phyloP scores from a whole-genome alignment of 1,140 invertebrate species.

The Lepidurus arcticus region DNA sequence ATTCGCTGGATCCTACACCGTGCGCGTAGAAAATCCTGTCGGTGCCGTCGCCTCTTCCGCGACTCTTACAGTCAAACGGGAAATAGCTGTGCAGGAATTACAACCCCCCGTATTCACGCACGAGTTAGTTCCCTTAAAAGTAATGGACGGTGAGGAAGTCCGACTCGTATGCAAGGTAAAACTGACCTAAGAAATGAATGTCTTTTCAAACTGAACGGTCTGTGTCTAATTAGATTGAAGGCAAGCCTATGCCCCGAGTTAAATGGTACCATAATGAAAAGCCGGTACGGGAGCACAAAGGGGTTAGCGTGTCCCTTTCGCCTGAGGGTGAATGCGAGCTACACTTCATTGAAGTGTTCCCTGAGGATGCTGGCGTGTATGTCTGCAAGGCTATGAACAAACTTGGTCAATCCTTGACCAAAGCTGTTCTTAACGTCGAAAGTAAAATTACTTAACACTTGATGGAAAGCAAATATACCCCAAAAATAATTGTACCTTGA shows the following conservation, averaged over 20 bases:
- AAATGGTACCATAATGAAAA: constrained; percentile 72
- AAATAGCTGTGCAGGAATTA: constrained; percentile 55
- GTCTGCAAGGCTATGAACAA: constrained; percentile 73
- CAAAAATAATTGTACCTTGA: constrained; percentile 37
- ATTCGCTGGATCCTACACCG: constrained; percentile 71
- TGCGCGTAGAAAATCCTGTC: constrained; percentile 77
- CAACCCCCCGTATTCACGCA: constrained; percentile 68
- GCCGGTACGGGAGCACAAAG: constrained; percentile 67
- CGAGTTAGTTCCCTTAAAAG: constrained; percentile 61
- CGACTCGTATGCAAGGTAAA: constrained; percentile 64
- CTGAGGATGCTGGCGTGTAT: constrained; percentile 86
- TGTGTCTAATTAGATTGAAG: constrained; percentile 48
- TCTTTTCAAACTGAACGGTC: neutral
- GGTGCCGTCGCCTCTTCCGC: constrained; percentile 79
- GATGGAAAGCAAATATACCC: constrained; percentile 28
- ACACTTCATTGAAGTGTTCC: constrained; percentile 84
- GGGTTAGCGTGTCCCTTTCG: constrained; percentile 67
- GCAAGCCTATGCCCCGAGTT: constrained; percentile 73
- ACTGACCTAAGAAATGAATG: neutral
- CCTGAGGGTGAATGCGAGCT: constrained; percentile 72
- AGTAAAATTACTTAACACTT: constrained; percentile 51
- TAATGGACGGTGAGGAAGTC: constrained; percentile 90
- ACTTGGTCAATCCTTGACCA: constrained; percentile 74
- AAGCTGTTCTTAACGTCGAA: constrained; percentile 73
- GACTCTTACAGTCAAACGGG: constrained; percentile 59